phyloP scores from a whole-genome alignment of 1,140 invertebrate species.

The Lepidurus apus region DNA sequence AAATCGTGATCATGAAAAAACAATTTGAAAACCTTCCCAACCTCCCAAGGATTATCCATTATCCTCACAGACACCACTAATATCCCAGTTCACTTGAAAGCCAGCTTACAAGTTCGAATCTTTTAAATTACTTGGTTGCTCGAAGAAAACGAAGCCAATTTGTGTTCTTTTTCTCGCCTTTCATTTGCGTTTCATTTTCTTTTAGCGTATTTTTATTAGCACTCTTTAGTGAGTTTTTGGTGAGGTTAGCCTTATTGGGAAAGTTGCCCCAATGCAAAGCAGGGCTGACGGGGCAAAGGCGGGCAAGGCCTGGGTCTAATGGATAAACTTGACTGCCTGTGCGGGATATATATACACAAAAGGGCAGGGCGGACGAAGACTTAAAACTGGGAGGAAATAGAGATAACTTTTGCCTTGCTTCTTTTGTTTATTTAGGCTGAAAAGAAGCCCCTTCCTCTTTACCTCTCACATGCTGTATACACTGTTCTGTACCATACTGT shows the following conservation, averaged over 20 bases:
- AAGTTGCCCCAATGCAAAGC: conserved; percentile 1
- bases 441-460: background rate
- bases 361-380: background rate
- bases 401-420: background rate
- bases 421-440: conserved; percentile 13
- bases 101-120: too few relatives aligned
- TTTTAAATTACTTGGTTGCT: too few relatives aligned
- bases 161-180: too few relatives aligned
- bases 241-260: background rate
- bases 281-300: background rate
- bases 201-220: too few relatives aligned
- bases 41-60: too few relatives aligned
- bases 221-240: too few relatives aligned
- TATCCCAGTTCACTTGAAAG: too few relatives aligned
- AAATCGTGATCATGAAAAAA: background rate
- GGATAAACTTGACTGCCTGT: conserved; percentile 7
- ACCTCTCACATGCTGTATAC: too few relatives aligned
- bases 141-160: too few relatives aligned
- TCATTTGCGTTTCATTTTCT: too few relatives aligned
- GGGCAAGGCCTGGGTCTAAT: background rate
- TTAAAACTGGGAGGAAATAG: background rate
- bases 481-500: too few relatives aligned
- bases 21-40: background rate
- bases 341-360: background rate
- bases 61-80: too few relatives aligned